Percentiles rank a stretch among this genome's conserved stretches.
phyloP scores from a whole-genome alignment of 2,888 invertebrate species.

The Trichacis sp. region DNA sequence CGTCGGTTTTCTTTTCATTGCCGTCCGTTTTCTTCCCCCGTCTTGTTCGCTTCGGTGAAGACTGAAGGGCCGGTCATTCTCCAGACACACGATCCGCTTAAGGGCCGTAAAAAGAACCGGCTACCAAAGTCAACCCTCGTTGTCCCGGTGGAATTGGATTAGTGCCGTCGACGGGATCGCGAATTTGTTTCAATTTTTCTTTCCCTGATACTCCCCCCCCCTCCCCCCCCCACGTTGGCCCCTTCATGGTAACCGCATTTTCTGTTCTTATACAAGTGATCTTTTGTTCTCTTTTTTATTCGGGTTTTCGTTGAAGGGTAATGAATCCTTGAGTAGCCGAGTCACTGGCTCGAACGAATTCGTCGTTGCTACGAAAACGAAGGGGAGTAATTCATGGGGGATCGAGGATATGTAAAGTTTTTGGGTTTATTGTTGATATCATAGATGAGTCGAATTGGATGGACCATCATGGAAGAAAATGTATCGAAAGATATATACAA shows the following conservation, averaged over 20 bases:
- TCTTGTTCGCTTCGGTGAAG: constrained; percentile 14
- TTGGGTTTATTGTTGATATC: too few species aligned
- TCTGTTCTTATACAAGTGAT: neutral
- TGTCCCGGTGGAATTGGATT: constrained; percentile 34
- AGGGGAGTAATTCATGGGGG: too few species aligned
- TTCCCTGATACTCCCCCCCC: constrained; percentile 1
- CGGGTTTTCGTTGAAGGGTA: neutral
- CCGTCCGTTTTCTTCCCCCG: constrained; percentile 15
- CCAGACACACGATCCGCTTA: constrained; percentile 44
- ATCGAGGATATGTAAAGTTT: too few species aligned
- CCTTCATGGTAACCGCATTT: constrained; percentile 13
- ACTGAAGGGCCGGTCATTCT: constrained; percentile 33
- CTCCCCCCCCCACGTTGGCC: too few species aligned
- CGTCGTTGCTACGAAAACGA: too few species aligned
- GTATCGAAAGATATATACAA: too few species aligned
- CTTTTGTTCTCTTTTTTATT: constrained; percentile 3
- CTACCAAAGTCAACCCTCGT: constrained; percentile 29
- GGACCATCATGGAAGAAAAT: too few species aligned
- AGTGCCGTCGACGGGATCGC: constrained; percentile 36
- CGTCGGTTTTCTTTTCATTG: constrained; percentile 19
- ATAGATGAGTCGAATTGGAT: too few species aligned
- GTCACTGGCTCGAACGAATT: constrained; percentile 3
- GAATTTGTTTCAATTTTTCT: constrained; percentile 42
- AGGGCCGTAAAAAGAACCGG: constrained; percentile 36
- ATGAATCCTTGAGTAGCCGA: neutral